These are phyloP conservation scores for Athrips mouffetella DNA, from an alignment of 2,888 invertebrate genomes.

Conservation along the genomic window DNA sequence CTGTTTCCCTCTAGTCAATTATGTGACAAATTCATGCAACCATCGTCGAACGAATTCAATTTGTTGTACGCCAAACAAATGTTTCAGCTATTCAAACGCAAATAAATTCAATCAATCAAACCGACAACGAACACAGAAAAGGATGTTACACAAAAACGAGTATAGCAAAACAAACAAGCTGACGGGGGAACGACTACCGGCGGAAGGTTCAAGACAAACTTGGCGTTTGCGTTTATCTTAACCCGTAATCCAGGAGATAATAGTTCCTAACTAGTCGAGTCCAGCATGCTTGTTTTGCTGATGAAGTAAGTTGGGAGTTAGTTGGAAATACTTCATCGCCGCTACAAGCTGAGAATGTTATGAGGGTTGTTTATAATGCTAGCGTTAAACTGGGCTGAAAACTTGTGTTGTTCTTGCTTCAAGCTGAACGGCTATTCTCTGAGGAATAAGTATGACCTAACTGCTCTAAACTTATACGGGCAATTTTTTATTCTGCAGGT, in stretches of 20 bases:
- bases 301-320: constrained; percentile 54
- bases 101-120: constrained; percentile 11
- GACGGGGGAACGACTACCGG: background rate
- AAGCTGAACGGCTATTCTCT: constrained; percentile 4
- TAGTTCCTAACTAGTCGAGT: constrained; percentile 57
- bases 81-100: background rate
- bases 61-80: background rate
- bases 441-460: background rate
- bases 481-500: no score
- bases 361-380: constrained; percentile 31
- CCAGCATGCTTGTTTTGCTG: constrained; percentile 60
- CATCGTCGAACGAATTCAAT: background rate
- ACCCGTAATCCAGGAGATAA: constrained; percentile 61
- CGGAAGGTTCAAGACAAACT: constrained; percentile 37
- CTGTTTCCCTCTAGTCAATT: background rate
- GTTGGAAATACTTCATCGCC: constrained; percentile 53
- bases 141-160: background rate
- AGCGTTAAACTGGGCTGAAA: constrained; percentile 21
- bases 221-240: constrained; percentile 47
- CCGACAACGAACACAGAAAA: constrained; percentile 3
- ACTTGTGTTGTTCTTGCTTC: constrained; percentile 22
- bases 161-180: background rate
- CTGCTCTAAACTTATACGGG: background rate
- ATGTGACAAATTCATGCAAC: background rate
- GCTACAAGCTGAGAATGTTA: constrained; percentile 40